Conservation (phyloP, 1,140 invertebrate species). For the Agrypnia vestita region DNA sequence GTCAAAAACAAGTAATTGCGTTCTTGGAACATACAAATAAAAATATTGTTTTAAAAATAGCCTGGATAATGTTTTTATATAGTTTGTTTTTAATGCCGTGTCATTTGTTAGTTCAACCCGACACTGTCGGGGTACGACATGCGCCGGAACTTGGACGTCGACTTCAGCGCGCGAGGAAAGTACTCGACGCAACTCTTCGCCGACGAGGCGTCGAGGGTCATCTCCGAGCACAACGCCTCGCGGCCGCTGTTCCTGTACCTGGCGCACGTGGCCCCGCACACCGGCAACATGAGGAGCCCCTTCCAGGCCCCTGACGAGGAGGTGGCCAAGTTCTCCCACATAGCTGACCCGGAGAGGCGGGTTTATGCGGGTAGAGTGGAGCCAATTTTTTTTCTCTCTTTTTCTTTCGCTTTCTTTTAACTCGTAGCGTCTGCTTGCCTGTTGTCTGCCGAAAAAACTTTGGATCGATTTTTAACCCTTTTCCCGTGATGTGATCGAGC, state of each 20-base stretch:
- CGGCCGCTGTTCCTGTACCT: constrained; percentile 86
- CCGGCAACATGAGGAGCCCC: constrained; percentile 78
- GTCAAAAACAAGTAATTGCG: no score
- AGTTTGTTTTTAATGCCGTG: neutral
- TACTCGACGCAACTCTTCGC: constrained; percentile 56
- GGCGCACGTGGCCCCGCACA: constrained; percentile 86
- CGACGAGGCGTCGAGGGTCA: constrained; percentile 70
- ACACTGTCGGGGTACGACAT: constrained; percentile 78
- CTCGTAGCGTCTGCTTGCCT: no score
- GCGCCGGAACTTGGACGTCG: constrained; percentile 76
- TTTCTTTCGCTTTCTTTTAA: no score
- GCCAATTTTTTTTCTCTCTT: neutral
- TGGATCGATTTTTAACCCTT: no score
- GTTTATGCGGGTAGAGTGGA: constrained; percentile 81
- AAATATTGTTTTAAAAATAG: no score
- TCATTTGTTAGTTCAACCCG: constrained; percentile 41
- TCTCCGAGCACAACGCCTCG: constrained; percentile 75
- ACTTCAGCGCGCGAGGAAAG: constrained; percentile 74
- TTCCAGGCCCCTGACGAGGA: constrained; percentile 86
- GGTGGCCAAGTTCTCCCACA: constrained; percentile 82
- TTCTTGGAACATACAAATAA: no score
- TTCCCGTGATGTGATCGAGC: no score
- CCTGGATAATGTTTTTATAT: neutral
- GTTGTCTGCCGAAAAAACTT: no score
- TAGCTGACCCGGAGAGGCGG: constrained; percentile 81